A percentile compares a stretch with the other conserved stretches of the same genome.
Evolutionary conservation across 2,888 invertebrate species (phyloP).

Genomic region (Brenthis daphne): DNA sequence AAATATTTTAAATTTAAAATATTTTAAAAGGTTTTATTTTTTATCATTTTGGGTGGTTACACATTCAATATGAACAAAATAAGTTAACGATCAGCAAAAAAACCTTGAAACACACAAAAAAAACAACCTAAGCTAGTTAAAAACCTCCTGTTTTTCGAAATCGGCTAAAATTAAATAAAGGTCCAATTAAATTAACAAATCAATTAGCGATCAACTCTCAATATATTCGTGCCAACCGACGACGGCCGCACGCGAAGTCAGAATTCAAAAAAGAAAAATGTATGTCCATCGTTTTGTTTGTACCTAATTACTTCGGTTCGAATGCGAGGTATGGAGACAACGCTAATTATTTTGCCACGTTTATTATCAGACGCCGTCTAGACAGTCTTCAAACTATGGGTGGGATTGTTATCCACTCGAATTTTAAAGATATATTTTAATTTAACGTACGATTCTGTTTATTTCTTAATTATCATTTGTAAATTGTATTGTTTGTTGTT

Average conservation of each 20-base stretch:
- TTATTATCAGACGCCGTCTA: constrained; percentile 51
- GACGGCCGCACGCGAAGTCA: constrained; percentile 45
- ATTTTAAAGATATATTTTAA: background rate
- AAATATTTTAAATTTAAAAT: no score
- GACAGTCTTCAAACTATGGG: constrained; percentile 39
- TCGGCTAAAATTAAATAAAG: no score
- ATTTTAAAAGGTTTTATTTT: no score
- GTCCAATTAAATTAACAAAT: no score
- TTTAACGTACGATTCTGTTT: background rate
- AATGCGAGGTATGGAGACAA: constrained; percentile 49
- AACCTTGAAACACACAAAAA: no score
- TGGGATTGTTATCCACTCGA: constrained; percentile 9
- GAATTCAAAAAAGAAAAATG: constrained; percentile 43
- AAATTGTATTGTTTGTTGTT: background rate
- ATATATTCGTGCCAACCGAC: constrained; percentile 45
- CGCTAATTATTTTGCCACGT: constrained; percentile 49
- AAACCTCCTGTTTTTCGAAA: no score
- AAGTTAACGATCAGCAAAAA: no score
- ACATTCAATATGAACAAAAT: no score
- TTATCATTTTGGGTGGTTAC: no score
- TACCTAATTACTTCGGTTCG: constrained; percentile 45
- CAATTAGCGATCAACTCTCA: background rate
- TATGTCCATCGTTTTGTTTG: constrained; percentile 42
- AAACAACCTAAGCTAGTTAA: no score
- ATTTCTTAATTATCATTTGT: background rate